Evolutionary conservation across 2,797 vertebrate genomes (phyloP).

Genomic region (Tokudaia tokunoshimensis): DNA sequence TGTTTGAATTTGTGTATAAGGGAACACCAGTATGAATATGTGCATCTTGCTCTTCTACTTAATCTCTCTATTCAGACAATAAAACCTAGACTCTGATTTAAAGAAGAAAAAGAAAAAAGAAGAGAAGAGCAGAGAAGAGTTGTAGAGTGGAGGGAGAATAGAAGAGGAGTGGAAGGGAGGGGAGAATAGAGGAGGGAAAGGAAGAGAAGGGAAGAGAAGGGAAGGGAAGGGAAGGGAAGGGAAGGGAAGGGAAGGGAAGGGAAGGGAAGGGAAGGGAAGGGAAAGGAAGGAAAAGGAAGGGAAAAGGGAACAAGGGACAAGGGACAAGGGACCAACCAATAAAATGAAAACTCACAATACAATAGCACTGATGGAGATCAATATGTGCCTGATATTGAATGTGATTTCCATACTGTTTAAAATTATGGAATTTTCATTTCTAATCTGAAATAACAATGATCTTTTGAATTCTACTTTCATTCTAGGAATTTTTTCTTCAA

Average conservation of each 20-base stretch:
- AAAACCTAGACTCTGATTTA: background rate
- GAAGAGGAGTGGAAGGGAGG: fast-evolving
- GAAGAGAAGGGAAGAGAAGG: fast-evolving
- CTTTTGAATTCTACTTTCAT: background rate
- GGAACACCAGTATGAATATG: fast-evolving
- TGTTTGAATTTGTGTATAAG: background rate
- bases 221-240: fast-evolving
- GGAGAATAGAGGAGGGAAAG: fast-evolving
- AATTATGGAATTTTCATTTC: background rate
- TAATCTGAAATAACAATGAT: conserved; percentile 1
- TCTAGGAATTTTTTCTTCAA: background rate
- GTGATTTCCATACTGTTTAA: background rate
- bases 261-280: too few species aligned
- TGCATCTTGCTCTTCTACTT: background rate
- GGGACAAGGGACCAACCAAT: background rate
- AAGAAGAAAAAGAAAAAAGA: background rate
- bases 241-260: too few species aligned
- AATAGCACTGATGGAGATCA: background rate
- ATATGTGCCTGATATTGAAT: background rate
- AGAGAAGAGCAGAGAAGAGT: background rate
- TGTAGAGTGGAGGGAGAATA: too few species aligned
- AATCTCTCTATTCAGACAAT: background rate
- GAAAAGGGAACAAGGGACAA: too few species aligned
- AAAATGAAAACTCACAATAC: background rate
- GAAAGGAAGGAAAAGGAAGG: too few species aligned